Base-by-base conservation (phyloP, 2,797 vertebrate genomes). In the Halcyon leucocephala region DNA sequence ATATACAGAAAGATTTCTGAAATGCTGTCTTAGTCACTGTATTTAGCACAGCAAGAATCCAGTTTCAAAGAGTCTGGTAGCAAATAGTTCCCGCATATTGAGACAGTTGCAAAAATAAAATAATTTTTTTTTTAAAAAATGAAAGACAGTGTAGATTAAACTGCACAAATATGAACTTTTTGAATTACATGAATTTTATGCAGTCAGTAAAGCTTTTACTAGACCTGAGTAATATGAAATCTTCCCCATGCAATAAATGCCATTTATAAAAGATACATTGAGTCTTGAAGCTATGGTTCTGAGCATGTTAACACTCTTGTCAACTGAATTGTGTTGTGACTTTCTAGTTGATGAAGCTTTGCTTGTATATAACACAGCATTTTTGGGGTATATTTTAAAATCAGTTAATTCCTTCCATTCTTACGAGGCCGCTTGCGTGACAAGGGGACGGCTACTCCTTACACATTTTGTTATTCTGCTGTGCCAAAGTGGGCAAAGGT, bases 401-500 rank as follows among this genome's bases (percentile, higher is more conserved):
- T 72, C 89, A 82, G 29, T 93, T 88, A 82, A 80, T 97, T 95
- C 87, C 94, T 95, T 69, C 92, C 92, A 89, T 37, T 76, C 86
- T 73, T 91, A 18, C 21, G 78, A 94, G 93, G 96, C 96, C 88
- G 77, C 82, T 94, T 92, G 57, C 79, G 89, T 31, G 95, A 93
- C 91, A 84, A 83, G 83, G 88, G 87, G 69, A 87, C 91, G 84
- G 92, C 91, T 97, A 82, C 79, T 96, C 94, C 91, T 95, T 86
- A 58, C 97, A 83, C 76, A 54, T 51, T 44, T 24, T 14, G 41
- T 61, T 29, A 16, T 60, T 76, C 5, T 14, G 58, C 62, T 78
- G 92, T 87, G 98, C 98, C 98, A 99, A 98, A 96, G 96, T 92
- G 98, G 98, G 96, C 98, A 98, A 97, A 98, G 98, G 98, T 95